Evolutionary conservation across 2,113 vertebrate species (phyloP).

Genomic region (Electrona antarctica): DNA sequence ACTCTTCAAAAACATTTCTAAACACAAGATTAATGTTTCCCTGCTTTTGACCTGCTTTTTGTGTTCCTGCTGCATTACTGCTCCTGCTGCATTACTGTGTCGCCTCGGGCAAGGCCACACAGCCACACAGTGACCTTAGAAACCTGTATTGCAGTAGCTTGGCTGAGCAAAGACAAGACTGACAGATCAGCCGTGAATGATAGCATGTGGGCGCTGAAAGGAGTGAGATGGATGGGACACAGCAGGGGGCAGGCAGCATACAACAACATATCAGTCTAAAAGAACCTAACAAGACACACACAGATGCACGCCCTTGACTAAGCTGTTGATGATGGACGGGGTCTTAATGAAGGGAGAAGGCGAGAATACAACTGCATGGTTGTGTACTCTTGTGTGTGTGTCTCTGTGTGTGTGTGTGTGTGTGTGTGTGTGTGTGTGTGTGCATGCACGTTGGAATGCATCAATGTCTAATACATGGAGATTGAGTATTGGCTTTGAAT

Average conservation of each 20-base stretch:
- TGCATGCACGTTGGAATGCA: too few species aligned
- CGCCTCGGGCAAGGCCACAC: not conserved
- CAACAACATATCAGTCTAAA: not conserved
- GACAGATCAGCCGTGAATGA: not conserved
- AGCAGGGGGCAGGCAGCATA: conserved; percentile 1
- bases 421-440: too few species aligned
- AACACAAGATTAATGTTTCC: not conserved
- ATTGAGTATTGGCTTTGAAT: too few species aligned
- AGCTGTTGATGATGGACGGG: conserved; percentile 46
- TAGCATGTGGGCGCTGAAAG: conserved; percentile 6
- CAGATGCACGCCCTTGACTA: conserved; percentile 43
- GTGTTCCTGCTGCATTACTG: not conserved
- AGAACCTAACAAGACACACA: conserved; percentile 21
- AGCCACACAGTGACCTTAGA: conserved; percentile 3
- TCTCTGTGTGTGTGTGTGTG: too few species aligned
- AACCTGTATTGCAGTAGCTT: conserved; percentile 12
- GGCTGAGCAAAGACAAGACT: conserved; percentile 16
- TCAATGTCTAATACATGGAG: too few species aligned
- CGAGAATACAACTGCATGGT: too few species aligned
- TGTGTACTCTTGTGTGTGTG: too few species aligned
- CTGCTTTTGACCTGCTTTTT: not conserved
- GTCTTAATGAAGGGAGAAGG: conserved; percentile 22
- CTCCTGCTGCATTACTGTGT: not conserved
- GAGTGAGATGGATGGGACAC: conserved; percentile 25
- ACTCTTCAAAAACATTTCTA: not conserved